Evolutionary conservation across 2,113 vertebrate species (phyloP).

Genomic region (Phyllostomus discolor): DNA sequence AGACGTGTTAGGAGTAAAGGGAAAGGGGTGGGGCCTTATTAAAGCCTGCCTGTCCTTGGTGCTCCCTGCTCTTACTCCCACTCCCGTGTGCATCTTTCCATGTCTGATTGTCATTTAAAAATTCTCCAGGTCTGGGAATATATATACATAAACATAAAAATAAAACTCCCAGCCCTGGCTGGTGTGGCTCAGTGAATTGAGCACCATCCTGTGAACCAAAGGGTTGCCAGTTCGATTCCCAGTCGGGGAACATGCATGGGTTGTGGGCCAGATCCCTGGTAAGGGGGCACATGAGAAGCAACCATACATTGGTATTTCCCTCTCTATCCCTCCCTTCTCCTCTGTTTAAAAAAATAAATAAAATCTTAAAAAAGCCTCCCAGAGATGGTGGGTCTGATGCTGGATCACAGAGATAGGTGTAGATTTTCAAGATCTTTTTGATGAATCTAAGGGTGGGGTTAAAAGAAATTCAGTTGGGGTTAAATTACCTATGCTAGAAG

Average conservation of each 20-base stretch:
- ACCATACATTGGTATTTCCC: no score
- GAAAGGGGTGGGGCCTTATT: neutral
- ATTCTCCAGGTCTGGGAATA: neutral
- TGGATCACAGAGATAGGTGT: neutral
- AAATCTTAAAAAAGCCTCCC: neutral
- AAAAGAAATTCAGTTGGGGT: neutral
- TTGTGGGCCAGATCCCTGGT: no score
- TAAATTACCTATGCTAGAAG: neutral
- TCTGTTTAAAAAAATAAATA: no score
- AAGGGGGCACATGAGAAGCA: no score
- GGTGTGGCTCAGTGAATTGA: no score
- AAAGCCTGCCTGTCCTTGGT: neutral
- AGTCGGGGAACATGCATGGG: no score
- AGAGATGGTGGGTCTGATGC: neutral
- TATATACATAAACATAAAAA: neutral
- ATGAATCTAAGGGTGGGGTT: neutral
- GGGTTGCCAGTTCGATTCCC: no score
- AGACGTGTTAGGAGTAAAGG: conserved; percentile 23
- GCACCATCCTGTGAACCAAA: no score
- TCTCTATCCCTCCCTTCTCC: no score
- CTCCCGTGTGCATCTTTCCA: neutral
- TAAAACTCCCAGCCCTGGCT: neutral
- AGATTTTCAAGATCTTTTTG: neutral
- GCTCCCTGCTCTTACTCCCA: neutral
- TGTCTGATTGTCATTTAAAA: neutral